A percentile compares a stretch with the other conserved stretches of the same genome.
These are phyloP conservation scores for Pseudolycoriella hygida DNA, from an alignment of 2,888 invertebrate species.

Conservation along the genomic window DNA sequence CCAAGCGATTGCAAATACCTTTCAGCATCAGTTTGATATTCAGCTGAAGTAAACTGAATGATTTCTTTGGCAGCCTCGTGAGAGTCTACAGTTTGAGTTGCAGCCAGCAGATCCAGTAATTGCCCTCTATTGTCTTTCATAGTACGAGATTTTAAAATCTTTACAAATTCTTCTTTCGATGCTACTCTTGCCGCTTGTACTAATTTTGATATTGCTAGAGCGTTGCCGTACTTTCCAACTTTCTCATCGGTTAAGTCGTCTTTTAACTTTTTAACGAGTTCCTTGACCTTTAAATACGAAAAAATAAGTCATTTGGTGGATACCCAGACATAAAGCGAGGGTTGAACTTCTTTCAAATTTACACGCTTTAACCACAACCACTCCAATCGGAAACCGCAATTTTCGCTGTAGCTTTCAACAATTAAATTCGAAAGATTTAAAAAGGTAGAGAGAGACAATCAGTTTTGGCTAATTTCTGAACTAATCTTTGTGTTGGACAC, in stretches of 20 bases:
- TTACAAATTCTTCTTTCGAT: conserved; percentile 35
- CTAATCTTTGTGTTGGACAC: too few relatives aligned
- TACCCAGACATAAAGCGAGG: too few relatives aligned
- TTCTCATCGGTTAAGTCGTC: conserved; percentile 34
- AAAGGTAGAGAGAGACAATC: too few relatives aligned
- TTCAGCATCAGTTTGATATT: conserved; percentile 38
- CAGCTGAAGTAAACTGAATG: conserved; percentile 32
- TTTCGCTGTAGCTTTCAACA: too few relatives aligned
- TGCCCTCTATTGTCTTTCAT: conserved; percentile 30
- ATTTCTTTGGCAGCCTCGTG: conserved; percentile 50
- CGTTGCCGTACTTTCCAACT: conserved; percentile 43
- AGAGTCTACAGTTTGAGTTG: conserved; percentile 46
- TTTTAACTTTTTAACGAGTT: conserved; percentile 33
- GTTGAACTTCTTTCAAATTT: too few relatives aligned
- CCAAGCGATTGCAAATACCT: conserved; percentile 59
- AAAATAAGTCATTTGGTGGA: background rate
- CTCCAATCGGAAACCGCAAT: too few relatives aligned
- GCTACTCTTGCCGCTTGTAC: conserved; percentile 40
- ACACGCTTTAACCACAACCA: too few relatives aligned
- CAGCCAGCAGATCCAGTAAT: conserved; percentile 50
- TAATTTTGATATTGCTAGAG: conserved; percentile 44
- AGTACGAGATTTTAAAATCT: conserved; percentile 24
- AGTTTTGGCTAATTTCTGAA: too few relatives aligned
- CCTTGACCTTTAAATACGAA: conserved; percentile 25
- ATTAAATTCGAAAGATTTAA: too few relatives aligned